phyloP scores from a whole-genome alignment of 2,888 invertebrate species.

The Sclerodermus sp. region DNA sequence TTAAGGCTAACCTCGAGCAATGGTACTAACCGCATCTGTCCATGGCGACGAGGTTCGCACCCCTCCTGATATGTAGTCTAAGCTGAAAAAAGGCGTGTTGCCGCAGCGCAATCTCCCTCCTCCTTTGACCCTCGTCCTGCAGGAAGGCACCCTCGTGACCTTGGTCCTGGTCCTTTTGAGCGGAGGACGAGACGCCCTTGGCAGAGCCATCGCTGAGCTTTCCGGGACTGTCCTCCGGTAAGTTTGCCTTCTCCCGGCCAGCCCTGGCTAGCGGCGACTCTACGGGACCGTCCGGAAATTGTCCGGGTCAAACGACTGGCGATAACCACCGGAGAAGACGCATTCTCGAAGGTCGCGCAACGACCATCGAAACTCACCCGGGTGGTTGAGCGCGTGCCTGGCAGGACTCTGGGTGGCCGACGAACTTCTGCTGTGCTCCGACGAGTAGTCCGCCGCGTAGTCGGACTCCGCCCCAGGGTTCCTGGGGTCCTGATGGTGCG shows the following conservation, averaged over 20 bases:
- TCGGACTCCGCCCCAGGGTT: conserved; percentile 59
- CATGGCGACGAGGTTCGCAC: conserved; percentile 87
- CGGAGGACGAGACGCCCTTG: conserved; percentile 39
- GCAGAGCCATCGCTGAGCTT: conserved; percentile 49
- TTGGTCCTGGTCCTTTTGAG: neutral
- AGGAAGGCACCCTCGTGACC: no score
- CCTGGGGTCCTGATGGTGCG: conserved; percentile 42
- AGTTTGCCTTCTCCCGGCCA: conserved; percentile 48
- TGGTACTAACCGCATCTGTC: conserved; percentile 90
- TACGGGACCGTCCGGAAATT: no score
- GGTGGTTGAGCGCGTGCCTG: conserved; percentile 67
- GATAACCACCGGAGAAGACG: no score
- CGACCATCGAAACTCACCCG: no score
- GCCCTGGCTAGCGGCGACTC: conserved; percentile 61
- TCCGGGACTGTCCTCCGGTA: conserved; percentile 50
- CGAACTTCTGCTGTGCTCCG: conserved; percentile 70
- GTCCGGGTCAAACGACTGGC: no score
- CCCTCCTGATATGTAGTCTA: conserved; percentile 84
- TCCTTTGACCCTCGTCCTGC: conserved; percentile 69
- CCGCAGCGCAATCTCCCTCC: conserved; percentile 73
- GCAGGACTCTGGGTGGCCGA: conserved; percentile 75
- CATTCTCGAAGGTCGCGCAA: no score
- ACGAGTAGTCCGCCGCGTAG: conserved; percentile 80
- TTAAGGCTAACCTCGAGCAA: no score
- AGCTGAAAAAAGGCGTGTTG: conserved; percentile 92